Evolutionary conservation across 1,140 invertebrate genomes (phyloP).

Genomic region (Galleria mellonella): DNA sequence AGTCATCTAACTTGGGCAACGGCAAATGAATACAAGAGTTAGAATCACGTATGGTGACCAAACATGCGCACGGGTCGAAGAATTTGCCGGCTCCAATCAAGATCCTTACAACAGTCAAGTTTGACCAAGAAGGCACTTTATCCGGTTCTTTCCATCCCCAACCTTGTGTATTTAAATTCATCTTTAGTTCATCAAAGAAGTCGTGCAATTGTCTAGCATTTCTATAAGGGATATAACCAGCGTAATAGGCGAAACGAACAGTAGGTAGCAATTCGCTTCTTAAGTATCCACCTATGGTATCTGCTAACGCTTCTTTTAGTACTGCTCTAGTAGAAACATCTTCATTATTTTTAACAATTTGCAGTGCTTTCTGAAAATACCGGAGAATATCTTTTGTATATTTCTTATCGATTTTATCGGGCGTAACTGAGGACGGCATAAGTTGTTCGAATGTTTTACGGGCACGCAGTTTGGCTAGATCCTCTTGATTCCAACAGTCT

Average conservation of each 20-base stretch:
- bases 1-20: conserved; percentile 40
- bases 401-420: conserved; percentile 54
- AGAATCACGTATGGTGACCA: conserved; percentile 44
- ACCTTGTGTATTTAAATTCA: conserved; percentile 74
- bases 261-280: conserved; percentile 73
- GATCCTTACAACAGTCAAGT: conserved; percentile 48
- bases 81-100: conserved; percentile 36
- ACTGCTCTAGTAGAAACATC: conserved; percentile 62
- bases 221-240: conserved; percentile 75
- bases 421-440: conserved; percentile 37
- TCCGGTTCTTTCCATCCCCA: conserved; percentile 73
- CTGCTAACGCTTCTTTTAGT: conserved; percentile 73
- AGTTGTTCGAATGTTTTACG: conserved; percentile 63
- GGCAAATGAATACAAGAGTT: conserved; percentile 56
- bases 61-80: conserved; percentile 36
- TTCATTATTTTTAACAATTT: conserved; percentile 52
- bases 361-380: conserved; percentile 73
- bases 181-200: conserved; percentile 74
- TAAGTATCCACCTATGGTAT: conserved; percentile 74
- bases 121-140: conserved; percentile 31
- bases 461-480: conserved; percentile 60
- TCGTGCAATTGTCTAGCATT: conserved; percentile 72
- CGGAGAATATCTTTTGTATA: conserved; percentile 63
- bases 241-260: conserved; percentile 76
- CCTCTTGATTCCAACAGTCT: conserved; percentile 67